Percentiles rank a stretch among this genome's conserved stretches.
These are phyloP conservation scores for Morone saxatilis DNA, from an alignment of 2,113 vertebrate species.

Conservation along the genomic window DNA sequence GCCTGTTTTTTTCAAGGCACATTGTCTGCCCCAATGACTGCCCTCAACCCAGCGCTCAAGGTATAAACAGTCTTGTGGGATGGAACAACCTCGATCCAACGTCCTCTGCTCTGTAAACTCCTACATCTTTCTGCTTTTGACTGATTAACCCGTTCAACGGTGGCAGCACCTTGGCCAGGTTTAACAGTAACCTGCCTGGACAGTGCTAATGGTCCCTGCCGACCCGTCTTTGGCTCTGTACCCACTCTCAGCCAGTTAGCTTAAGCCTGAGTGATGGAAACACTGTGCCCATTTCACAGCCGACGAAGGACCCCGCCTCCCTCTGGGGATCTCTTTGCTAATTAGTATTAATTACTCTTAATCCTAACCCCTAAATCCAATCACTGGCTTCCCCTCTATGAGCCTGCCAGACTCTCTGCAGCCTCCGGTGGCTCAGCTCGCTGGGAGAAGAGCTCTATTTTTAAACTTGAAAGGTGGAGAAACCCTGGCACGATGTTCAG, in stretches of 20 bases:
- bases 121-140: slow-evolving; percentile 71
- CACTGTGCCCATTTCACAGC: slow-evolving; percentile 58
- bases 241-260: slow-evolving; percentile 51
- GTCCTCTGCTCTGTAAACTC: slow-evolving; percentile 74
- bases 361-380: slow-evolving; percentile 78
- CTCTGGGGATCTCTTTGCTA: slow-evolving; percentile 74
- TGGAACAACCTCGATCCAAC: slow-evolving; percentile 55
- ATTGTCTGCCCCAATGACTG: slow-evolving; percentile 40
- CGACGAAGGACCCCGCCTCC: slow-evolving; percentile 61
- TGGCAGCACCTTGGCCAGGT: slow-evolving; percentile 43
- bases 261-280: slow-evolving; percentile 59
- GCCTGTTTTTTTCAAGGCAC: slow-evolving; percentile 42
- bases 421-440: slow-evolving; percentile 52
- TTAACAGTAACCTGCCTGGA: slow-evolving; percentile 57
- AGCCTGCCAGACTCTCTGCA: slow-evolving; percentile 50
- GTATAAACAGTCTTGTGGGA: slow-evolving; percentile 76
- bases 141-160: slow-evolving; percentile 76
- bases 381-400: slow-evolving; percentile 61
- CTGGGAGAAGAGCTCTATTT: slow-evolving; percentile 67
- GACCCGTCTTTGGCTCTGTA: slow-evolving; percentile 55
- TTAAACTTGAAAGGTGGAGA: slow-evolving; percentile 59
- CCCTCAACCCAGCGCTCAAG: slow-evolving; percentile 68
- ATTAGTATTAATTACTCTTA: slow-evolving; percentile 86
- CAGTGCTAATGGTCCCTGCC: slow-evolving; percentile 49
- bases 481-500: slow-evolving; percentile 28